phyloP scores from a whole-genome alignment of 2,113 vertebrate genomes.

The Etheostoma cragini region DNA sequence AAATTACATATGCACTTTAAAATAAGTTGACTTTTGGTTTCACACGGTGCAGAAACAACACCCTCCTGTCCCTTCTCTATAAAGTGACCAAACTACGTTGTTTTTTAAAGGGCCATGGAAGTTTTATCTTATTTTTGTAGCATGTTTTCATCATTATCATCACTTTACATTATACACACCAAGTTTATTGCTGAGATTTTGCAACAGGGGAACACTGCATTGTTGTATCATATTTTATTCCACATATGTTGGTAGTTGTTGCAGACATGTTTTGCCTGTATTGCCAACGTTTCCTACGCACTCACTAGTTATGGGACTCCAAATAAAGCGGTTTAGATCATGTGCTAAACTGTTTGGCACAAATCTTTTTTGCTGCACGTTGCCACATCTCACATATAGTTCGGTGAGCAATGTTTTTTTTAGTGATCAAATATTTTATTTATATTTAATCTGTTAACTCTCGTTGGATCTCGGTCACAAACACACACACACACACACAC shows the following conservation, averaged over 20 bases:
- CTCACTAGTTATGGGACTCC: neutral
- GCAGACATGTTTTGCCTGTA: neutral
- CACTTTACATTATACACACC: neutral
- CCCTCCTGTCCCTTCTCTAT: neutral
- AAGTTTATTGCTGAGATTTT: constrained; percentile 8
- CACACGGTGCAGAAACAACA: too few relatives aligned
- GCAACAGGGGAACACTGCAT: neutral
- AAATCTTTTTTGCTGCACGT: neutral
- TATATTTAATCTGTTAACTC: neutral
- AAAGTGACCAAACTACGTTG: neutral
- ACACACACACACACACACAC: constrained; percentile 37
- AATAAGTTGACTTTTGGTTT: too few relatives aligned
- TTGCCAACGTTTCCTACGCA: neutral
- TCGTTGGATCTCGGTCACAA: constrained; percentile 41
- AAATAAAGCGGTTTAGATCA: neutral
- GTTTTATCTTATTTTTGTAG: too few relatives aligned
- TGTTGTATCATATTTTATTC: neutral
- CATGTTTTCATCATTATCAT: neutral
- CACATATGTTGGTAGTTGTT: neutral
- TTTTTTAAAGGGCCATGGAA: neutral
- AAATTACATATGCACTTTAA: too few relatives aligned
- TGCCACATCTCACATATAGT: neutral
- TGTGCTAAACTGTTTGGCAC: neutral
- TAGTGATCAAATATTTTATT: too few relatives aligned
- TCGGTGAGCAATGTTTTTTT: too few relatives aligned